phyloP scores from a whole-genome alignment of 1,140 invertebrate species.

The Zaprionus kolodkinae region DNA sequence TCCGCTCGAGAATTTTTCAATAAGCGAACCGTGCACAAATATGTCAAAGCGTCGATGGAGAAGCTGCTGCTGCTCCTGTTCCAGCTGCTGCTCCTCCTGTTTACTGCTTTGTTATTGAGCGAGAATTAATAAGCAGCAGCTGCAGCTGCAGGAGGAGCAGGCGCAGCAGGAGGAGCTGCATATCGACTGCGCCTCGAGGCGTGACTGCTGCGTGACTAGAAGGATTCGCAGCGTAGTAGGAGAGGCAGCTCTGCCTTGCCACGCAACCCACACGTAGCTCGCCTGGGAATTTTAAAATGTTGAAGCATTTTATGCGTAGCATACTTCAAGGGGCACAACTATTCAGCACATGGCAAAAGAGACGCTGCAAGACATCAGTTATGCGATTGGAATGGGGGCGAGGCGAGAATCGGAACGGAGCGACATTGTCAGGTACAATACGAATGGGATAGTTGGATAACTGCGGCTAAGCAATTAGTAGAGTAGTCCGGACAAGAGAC shows the following conservation, averaged over 20 bases:
- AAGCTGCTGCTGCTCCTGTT: neutral
- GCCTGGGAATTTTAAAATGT: constrained; percentile 43
- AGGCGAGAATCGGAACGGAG: neutral
- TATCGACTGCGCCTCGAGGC: neutral
- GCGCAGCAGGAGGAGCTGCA: constrained; percentile 15
- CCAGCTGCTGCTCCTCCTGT: constrained; percentile 22
- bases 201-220: constrained; percentile 10
- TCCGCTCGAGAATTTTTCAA: constrained; percentile 49
- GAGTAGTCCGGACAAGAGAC: constrained; percentile 7
- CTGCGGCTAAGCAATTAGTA: constrained; percentile 38
- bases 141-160: neutral
- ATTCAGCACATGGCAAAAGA: constrained; percentile 39
- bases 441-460: constrained; percentile 14
- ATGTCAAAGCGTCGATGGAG: constrained; percentile 16
- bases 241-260: neutral
- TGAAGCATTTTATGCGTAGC: constrained; percentile 36
- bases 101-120: constrained; percentile 39
- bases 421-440: neutral
- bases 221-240: neutral
- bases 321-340: constrained; percentile 36
- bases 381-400: neutral
- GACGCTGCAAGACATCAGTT: constrained; percentile 4
- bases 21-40: constrained; percentile 39
- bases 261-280: neutral
- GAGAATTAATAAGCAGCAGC: constrained; percentile 63